Base-by-base conservation (phyloP, 2,113 vertebrate genomes). In the Serilophus lunatus region DNA sequence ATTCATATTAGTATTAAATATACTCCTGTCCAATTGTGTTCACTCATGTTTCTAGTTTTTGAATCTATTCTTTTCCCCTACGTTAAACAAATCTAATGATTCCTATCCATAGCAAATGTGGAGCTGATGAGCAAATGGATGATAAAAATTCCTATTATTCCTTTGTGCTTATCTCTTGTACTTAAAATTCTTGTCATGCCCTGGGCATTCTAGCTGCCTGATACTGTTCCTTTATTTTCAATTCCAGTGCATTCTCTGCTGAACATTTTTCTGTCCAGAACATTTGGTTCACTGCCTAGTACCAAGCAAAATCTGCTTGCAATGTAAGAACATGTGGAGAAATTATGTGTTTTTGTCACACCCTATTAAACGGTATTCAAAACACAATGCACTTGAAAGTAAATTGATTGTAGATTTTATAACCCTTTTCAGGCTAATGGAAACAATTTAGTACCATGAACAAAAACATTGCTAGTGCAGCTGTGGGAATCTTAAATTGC, bases 341-440 rank as follows among this genome's bases (percentile, higher is more conserved):
- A 98, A 97, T 96, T 97, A 97, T 96, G 96, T 97, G 96, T 94
- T 97, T 97, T 97, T 97, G 97, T 98, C 96, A 96, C 93, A 97
- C 96, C 94, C 96, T 98, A 97, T 98, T 98, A 97, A 98, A 97
- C 4, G 40, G 94, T 97, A 98, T 98, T 98, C 97, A 97, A 98
- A 98, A 97, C 97, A 97, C 96, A 97, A 97, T 98, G 95, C 97
- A 95, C 92, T 95, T 97, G 96, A 98, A 98, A 98, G 96, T 92
- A 97, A 97, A 98, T 95, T 97, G 97, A 98, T 97, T 97, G 95
- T 97, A 97, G 95, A 93, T 98, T 98, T 98, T 98, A 97, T 97
- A 97, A 97, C 93, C 94, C 95, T 97, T 96, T 98, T 94, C 96
- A 97, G 91, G 70, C 95, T 97, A 98, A 97, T 96, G 94, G 97